Evolutionary conservation across 2,888 invertebrate species (phyloP).

Genomic region (Scaptomyza tumidula): DNA sequence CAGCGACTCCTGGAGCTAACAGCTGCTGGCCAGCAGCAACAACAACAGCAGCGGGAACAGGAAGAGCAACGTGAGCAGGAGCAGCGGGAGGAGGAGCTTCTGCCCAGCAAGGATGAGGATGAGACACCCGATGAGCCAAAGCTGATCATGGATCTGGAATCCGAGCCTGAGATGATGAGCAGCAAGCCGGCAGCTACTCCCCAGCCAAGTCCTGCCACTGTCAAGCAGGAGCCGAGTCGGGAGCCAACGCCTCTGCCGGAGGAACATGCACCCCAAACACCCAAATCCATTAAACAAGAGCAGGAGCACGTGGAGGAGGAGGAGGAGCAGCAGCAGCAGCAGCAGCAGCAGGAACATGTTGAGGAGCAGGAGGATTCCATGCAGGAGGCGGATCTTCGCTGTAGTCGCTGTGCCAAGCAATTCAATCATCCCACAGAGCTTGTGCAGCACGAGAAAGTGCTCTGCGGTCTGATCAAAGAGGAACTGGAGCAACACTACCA

Average conservation of each 20-base stretch:
- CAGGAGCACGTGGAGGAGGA: conserved; percentile 13
- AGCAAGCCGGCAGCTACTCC: neutral
- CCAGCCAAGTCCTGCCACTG: conserved; percentile 3
- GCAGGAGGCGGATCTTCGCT: conserved; percentile 83
- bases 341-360: neutral
- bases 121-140: conserved; percentile 86
- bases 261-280: conserved; percentile 23
- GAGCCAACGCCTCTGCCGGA: conserved; percentile 78
- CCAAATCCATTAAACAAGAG: conserved; percentile 58
- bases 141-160: conserved; percentile 88
- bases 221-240: conserved; percentile 63
- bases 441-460: conserved; percentile 90
- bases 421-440: conserved; percentile 87
- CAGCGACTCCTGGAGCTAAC: conserved; percentile 83
- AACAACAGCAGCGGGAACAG: conserved; percentile 56
- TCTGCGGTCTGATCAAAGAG: conserved; percentile 85
- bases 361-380: conserved; percentile 30
- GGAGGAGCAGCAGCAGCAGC: no score
- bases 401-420: conserved; percentile 86
- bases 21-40: conserved; percentile 82
- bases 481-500: conserved; percentile 85
- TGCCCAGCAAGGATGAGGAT: conserved; percentile 56
- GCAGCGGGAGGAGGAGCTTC: conserved; percentile 34
- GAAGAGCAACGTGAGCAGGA: conserved; percentile 32
- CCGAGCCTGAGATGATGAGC: conserved; percentile 64